phyloP scores from a whole-genome alignment of 2,888 invertebrate genomes.

The Cryptus viduatorius region DNA sequence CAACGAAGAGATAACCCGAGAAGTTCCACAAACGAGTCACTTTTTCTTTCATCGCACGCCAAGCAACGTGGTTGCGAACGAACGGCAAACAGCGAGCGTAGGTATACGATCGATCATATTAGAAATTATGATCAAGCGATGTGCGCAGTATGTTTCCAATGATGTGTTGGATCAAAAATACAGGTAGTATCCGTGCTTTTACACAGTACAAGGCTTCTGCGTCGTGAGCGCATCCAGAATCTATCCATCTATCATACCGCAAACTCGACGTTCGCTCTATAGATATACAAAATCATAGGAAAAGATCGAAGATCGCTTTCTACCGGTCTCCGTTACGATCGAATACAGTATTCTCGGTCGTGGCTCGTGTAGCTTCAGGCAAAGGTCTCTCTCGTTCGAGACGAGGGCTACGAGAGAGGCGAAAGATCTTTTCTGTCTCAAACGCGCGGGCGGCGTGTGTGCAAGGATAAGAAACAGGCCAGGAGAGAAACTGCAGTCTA shows the following conservation, averaged over 20 bases:
- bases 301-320: slow-evolving; percentile 62
- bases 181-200: neutral
- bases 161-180: slow-evolving; percentile 26
- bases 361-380: slow-evolving; percentile 48
- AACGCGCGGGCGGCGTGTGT: slow-evolving; percentile 49
- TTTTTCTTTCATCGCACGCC: slow-evolving; percentile 60
- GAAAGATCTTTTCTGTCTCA: slow-evolving; percentile 8
- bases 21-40: slow-evolving; percentile 61
- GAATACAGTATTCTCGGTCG: slow-evolving; percentile 40
- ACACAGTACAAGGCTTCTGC: neutral
- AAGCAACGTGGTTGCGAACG: slow-evolving; percentile 7
- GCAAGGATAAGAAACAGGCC: slow-evolving; percentile 68
- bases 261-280: neutral
- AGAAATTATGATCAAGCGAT: slow-evolving; percentile 49
- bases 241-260: slow-evolving; percentile 6
- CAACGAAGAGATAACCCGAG: slow-evolving; percentile 56
- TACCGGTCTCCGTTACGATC: slow-evolving; percentile 35
- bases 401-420: slow-evolving; percentile 7
- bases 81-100: neutral
- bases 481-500: slow-evolving; percentile 68
- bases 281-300: slow-evolving; percentile 1
- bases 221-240: slow-evolving; percentile 2
- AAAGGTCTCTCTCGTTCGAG: slow-evolving; percentile 65
- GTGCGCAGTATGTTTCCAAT: slow-evolving; percentile 7
- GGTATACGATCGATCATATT: slow-evolving; percentile 59